A percentile compares a stretch with the other conserved stretches of the same genome.
Evolutionary conservation across 2,888 invertebrate species (phyloP).

Genomic region (Drosophila leonis): DNA sequence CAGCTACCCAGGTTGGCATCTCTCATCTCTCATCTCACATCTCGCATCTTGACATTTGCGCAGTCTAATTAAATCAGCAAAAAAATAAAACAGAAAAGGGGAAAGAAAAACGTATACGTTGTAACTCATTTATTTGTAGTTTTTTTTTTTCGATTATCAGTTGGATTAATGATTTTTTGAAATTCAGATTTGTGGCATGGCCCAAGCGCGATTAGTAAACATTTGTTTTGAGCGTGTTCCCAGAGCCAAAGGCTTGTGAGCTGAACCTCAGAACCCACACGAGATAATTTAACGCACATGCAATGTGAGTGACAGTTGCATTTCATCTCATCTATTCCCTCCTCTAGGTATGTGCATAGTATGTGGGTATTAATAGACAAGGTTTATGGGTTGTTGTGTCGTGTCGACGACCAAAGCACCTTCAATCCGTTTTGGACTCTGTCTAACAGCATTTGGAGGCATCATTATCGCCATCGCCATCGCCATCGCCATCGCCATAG

Average conservation of each 20-base stretch:
- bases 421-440: conserved; percentile 37
- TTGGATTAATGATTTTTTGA: conserved; percentile 46
- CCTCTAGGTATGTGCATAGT: conserved; percentile 7
- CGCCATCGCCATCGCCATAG: conserved; percentile 10
- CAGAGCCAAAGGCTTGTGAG: conserved; percentile 47
- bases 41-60: conserved; percentile 31
- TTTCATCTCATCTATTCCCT: conserved; percentile 8
- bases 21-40: conserved; percentile 11
- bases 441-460: conserved; percentile 4
- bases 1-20: conserved; percentile 23
- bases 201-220: conserved; percentile 60
- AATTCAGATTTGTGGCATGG: conserved; percentile 66
- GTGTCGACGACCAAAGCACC: conserved; percentile 34
- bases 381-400: conserved; percentile 55
- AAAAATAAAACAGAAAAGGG: conserved; percentile 19
- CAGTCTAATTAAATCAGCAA: conserved; percentile 35
- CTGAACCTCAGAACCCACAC: conserved; percentile 51
- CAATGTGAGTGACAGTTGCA: conserved; percentile 46
- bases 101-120: conserved; percentile 36
- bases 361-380: conserved; percentile 53
- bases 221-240: conserved; percentile 77
- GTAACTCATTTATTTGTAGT: conserved; percentile 24
- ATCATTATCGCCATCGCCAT: conserved; percentile 21
- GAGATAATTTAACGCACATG: conserved; percentile 66
- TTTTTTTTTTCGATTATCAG: conserved; percentile 56